Evolutionary conservation across 1,140 invertebrate species (phyloP).

Genomic region (Chironomus tepperi): DNA sequence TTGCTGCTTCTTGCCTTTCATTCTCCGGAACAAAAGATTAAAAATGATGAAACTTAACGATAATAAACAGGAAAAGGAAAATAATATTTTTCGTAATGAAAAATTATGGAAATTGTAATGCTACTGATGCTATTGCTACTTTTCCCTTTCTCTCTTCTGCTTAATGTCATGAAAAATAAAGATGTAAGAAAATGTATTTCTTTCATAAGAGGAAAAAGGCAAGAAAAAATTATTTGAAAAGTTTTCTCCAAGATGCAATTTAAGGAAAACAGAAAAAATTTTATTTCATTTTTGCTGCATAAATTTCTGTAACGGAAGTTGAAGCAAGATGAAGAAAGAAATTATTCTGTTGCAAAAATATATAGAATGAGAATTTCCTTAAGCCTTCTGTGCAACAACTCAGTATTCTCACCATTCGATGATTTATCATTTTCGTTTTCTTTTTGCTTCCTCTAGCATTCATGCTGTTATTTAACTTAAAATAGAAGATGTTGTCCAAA

Average conservation of each 20-base stretch:
- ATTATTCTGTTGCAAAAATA: not conserved
- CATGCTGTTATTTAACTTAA: not conserved
- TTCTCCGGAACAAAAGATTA: slow-evolving; percentile 8
- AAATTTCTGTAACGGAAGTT: slow-evolving; percentile 8
- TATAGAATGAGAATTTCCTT: slow-evolving; percentile 10
- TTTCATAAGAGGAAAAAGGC: not conserved
- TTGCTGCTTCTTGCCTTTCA: not conserved
- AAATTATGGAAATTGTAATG: slow-evolving; percentile 14
- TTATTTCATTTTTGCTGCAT: not conserved
- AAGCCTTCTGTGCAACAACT: not conserved
- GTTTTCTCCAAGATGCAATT: not conserved
- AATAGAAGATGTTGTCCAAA: too few species aligned
- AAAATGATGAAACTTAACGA: slow-evolving; percentile 14
- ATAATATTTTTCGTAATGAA: slow-evolving; percentile 10
- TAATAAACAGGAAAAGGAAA: slow-evolving; percentile 14
- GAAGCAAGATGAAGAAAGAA: not conserved
- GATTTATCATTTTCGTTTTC: not conserved
- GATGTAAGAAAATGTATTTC: not conserved
- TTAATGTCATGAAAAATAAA: slow-evolving; percentile 15
- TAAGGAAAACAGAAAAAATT: not conserved
- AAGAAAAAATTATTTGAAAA: slow-evolving; percentile 2
- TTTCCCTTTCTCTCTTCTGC: not conserved
- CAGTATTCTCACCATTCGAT: slow-evolving; percentile 6
- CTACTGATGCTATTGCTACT: not conserved
- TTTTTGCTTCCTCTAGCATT: not conserved